Base-by-base conservation (phyloP, 2,113 vertebrate genomes). In the Hemicordylus capensis region DNA sequence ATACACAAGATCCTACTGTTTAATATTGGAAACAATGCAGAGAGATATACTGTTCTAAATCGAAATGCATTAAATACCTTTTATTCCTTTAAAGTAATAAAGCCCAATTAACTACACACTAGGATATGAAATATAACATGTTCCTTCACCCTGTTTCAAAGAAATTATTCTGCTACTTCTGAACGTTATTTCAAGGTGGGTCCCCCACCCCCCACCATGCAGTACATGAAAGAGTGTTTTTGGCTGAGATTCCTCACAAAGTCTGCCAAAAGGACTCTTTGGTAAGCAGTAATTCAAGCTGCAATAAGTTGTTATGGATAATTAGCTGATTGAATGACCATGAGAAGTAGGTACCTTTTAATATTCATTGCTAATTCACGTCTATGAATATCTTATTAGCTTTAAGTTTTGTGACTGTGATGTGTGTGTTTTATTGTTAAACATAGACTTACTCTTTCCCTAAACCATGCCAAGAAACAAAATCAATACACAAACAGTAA, bases 261-360 rank as follows among this genome's bases (percentile, higher is more conserved):
- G 44, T 85, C 73, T 94, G 79, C 83, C 90, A 91, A 88, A 95
- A 93, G 76, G 64, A 54, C 11, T 90, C 77, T 92, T 85, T 89
- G 56, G 74, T 77, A 93, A 88, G 70, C 28, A 78, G 58, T 83
- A 90, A 93, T 93, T 94, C 87, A 95, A 91, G 4, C 73, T 90
- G 75, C 72, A 95, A 92, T 90, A 92, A 80, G 8, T 91, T 92
- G 94, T 93, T 79, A 54, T 88, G 77, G 84, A 72, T 88, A 89
- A 95, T 94, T 94, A 93, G 67, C 81, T 91, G 87, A 93, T 88
- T 87, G 84, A 94, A 94, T 90, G 70, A 78, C 80, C 76, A 66
- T 69, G 34, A 70, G 39, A 91, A 93, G 83, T 81, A 90, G 19
- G 61, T 70, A 42, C 24, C 48, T 81, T 88, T 91, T 91, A 89